Conservation (phyloP, 2,888 invertebrate genomes). For the Hypsopygia costalis region DNA sequence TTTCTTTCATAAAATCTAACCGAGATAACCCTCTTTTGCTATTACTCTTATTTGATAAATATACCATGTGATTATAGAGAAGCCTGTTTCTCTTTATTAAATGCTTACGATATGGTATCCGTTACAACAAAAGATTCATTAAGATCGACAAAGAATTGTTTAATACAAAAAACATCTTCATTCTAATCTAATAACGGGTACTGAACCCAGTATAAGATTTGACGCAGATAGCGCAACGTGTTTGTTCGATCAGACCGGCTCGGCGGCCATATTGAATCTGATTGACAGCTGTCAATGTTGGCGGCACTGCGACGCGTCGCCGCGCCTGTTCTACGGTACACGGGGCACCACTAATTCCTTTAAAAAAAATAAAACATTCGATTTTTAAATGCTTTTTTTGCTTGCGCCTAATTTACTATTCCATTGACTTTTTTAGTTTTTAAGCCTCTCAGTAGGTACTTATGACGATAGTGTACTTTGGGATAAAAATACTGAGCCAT, state of each 20-base stretch:
- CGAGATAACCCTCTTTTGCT: too few species aligned
- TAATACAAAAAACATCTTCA: conserved; percentile 23
- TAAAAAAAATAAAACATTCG: conserved; percentile 5
- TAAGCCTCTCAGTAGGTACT: too few species aligned
- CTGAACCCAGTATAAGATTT: conserved; percentile 40
- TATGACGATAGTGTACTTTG: too few species aligned
- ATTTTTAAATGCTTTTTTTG: conserved; percentile 11
- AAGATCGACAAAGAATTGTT: conserved; percentile 6
- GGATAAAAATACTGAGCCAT: too few species aligned
- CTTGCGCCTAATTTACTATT: too few species aligned
- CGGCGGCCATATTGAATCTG: conserved; percentile 74
- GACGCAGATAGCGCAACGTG: conserved; percentile 44
- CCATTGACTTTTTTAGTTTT: too few species aligned
- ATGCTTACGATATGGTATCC: not conserved
- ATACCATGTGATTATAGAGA: too few species aligned
- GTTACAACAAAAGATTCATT: conserved; percentile 6
- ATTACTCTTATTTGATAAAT: too few species aligned
- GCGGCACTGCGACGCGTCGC: conserved; percentile 75
- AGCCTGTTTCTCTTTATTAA: not conserved
- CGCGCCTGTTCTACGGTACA: conserved; percentile 59
- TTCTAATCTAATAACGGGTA: conserved; percentile 24
- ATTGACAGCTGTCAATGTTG: conserved; percentile 80
- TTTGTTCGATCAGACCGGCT: conserved; percentile 58
- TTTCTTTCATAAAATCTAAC: too few species aligned
- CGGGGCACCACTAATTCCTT: conserved; percentile 55